Percentiles rank a stretch among this genome's conserved stretches.
These are phyloP conservation scores for Sclerurus mexicanus DNA, from an alignment of 2,113 vertebrate genomes.

Conservation along the genomic window DNA sequence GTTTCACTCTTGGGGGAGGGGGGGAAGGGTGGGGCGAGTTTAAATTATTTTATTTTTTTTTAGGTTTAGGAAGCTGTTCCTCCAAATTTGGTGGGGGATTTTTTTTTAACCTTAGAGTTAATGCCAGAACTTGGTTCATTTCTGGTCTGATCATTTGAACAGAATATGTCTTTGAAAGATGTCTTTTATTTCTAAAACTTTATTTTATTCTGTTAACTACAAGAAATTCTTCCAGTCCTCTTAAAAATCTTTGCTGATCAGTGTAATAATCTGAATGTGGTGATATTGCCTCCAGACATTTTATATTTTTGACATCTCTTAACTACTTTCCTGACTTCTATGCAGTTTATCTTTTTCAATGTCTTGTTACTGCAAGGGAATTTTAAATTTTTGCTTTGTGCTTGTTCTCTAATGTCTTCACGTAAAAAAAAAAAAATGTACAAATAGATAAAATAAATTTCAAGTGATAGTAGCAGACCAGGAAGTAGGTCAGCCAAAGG, in stretches of 20 bases:
- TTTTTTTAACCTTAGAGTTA: background rate
- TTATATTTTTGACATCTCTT: background rate
- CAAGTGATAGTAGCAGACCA: background rate
- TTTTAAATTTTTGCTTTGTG: background rate
- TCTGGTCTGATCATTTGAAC: background rate
- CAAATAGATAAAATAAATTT: background rate
- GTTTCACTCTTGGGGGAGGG: background rate
- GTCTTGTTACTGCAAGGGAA: background rate
- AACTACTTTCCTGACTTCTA: background rate
- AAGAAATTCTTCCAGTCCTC: background rate
- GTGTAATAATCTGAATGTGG: background rate
- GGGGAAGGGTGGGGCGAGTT: background rate
- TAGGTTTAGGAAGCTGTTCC: background rate
- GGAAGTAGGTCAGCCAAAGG: background rate
- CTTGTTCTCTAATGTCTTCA: background rate
- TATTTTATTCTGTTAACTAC: background rate
- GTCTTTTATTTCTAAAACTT: background rate
- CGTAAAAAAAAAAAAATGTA: background rate
- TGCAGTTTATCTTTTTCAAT: background rate
- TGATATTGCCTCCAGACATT: background rate
- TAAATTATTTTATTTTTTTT: background rate
- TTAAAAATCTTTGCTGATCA: background rate
- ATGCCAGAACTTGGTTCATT: background rate
- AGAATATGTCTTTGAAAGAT: background rate
- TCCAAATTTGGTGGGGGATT: background rate